Conservation (phyloP, 92 coral and sea anemone species). For the Parazoanthus swiftii region DNA sequence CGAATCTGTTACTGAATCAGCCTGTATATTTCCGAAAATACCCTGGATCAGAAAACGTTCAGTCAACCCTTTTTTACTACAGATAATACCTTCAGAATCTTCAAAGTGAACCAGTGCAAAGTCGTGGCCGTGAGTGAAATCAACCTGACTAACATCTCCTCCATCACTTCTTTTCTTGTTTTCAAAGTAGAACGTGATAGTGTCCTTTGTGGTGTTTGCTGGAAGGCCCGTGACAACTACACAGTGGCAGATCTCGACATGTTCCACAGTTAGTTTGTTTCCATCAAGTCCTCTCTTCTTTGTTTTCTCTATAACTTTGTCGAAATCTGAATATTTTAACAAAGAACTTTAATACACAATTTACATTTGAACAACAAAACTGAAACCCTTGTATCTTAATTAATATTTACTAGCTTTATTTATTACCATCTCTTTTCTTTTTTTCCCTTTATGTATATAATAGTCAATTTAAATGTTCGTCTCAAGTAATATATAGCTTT, state of each 20-base stretch:
- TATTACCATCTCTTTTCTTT: no score
- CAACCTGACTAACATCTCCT: conserved; percentile 59
- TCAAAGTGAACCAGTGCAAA: conserved; percentile 62
- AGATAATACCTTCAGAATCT: conserved; percentile 50
- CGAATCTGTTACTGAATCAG: no score
- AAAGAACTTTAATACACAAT: not conserved
- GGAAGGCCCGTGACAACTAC: conserved; percentile 55
- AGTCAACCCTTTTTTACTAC: not conserved
- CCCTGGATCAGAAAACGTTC: no score
- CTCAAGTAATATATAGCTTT: no score
- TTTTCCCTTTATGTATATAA: no score
- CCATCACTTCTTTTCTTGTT: conserved; percentile 52
- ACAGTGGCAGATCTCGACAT: conserved; percentile 56
- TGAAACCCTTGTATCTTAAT: no score
- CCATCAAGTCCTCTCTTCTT: conserved; percentile 47
- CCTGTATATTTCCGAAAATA: no score
- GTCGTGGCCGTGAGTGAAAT: conserved; percentile 31
- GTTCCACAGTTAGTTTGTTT: conserved; percentile 46
- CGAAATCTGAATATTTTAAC: conserved; percentile 5
- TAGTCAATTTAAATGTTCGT: no score
- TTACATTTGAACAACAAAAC: not conserved
- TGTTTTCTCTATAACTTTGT: conserved; percentile 1
- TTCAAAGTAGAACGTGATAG: conserved; percentile 58
- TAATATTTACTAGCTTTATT: no score
- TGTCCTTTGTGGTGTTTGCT: conserved; percentile 46